These are phyloP conservation scores for Antrozous pallidus DNA, from an alignment of 2,797 vertebrate genomes.

Conservation along the genomic window DNA sequence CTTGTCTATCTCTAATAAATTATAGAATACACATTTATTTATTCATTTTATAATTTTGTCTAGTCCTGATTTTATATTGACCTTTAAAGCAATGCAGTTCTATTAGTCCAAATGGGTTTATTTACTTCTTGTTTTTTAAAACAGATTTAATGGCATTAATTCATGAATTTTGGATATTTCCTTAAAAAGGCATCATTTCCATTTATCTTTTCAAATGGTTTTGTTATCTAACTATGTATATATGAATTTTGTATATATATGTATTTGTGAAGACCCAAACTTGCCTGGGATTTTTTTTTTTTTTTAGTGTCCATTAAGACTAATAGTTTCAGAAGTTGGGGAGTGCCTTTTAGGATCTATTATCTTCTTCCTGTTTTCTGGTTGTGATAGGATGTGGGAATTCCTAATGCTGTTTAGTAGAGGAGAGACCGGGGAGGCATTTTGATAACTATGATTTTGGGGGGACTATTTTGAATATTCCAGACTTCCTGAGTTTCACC, in stretches of 20 bases:
- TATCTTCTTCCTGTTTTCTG: neutral
- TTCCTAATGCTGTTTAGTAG: neutral
- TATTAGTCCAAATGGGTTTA: neutral
- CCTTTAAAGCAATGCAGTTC: neutral
- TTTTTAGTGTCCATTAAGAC: neutral
- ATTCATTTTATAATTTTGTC: neutral
- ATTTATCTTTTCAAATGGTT: constrained; percentile 8
- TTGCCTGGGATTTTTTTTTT: neutral
- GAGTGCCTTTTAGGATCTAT: neutral
- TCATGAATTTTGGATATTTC: constrained; percentile 28
- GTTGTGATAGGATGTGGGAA: neutral
- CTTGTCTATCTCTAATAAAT: constrained; percentile 7
- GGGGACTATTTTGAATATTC: neutral
- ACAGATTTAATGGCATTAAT: neutral
- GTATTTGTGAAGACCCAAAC: neutral
- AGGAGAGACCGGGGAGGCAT: neutral
- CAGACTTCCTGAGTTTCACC: neutral
- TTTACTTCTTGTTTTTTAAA: neutral
- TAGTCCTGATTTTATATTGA: neutral
- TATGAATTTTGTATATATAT: neutral
- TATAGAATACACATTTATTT: constrained; percentile 12
- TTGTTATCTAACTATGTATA: neutral
- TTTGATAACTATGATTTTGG: neutral
- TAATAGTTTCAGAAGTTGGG: neutral
- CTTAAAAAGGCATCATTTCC: neutral